Evolutionary conservation across 2,888 invertebrate species (phyloP), one percentile per base, ranked within the genome.

Genomic region (Rotaria sp.): DNA sequence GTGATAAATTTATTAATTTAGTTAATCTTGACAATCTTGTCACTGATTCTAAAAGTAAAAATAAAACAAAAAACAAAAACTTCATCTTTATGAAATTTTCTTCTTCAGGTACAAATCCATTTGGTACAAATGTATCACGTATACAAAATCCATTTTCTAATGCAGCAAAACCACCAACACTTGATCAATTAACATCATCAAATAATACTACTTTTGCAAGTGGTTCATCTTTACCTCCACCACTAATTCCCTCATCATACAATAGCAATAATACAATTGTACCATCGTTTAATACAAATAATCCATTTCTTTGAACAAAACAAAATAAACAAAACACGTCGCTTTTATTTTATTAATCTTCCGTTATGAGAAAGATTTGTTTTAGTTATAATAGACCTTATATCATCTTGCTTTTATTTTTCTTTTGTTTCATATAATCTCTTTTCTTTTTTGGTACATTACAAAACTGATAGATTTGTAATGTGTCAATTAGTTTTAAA

Each of bases 1-100:
- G 86, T 18, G 86, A 86, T 48, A 86, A 86, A 75, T 85, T 84
- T n/a, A 80, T 8, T 24, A 52, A 55, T 52, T n/a, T 86, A 26
- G 86, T 86, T 35, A 86, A 86, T 85, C 52, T 86, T 26, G 86
- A 86, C 11, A 1, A 45, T 45, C 45, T 80, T 45, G 80, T 80
- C 3, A 80, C 80, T 0, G 80, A 80, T n/a, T 0, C 26, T 26
- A 80, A 80, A 45, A 80, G 80, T 80, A 80, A 80, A 41, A 21
- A 35, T 11, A 67, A 67, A 67, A 52, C 52, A 24, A 52, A 52
- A 4, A 21, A 52, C 1, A 4, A 11, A 1, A 18, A 18, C 1
- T 3, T 21, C 18, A 2, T 30, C 10, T 30, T 59, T 30, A 11
- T 59, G 5, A 21, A 55, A 55, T 8, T 10, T 67, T 35, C 35